Base-by-base conservation (phyloP, 2,797 vertebrate genomes). In the Enteromius fasciolatus region DNA sequence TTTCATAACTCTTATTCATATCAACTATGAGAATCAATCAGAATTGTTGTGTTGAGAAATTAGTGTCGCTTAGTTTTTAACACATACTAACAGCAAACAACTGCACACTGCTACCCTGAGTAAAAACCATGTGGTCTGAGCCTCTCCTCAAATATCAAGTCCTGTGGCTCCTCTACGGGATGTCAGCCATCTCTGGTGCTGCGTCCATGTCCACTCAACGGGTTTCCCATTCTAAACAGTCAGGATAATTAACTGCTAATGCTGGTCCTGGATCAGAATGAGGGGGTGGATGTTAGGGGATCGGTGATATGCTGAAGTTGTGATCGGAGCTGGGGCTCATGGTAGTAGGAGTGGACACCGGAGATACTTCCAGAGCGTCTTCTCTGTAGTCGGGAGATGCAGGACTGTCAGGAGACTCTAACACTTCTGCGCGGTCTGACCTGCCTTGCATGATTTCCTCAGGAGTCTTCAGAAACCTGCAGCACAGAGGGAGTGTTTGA, bases 391-490 rank as follows among this genome's bases (percentile, higher is more conserved):
- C 93, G 1, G 85, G 88, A 73, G 86, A 87, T 1, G 83, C 75
- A 0, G 87, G 87, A 69, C 91, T 89, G 8, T 93, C 93, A 3
- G 92, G 93, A 0, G 86, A 89, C 76, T 94, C 91, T 1, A 87
- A 80, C 12, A 88, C 88, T n/a, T 95, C 92, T 57, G 89, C 80
- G 8, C 84, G 87, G 73, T 90, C 95, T 5, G 82, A 57, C 80
- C 92, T 91, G 69, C 90, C 91, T 67, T 90, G 94, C 76, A 86
- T 84, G 76, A 91, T 91, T 87, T 95, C 94, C 33, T 91, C 91
- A 0, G 96, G 97, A 1, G 91, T 95, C 92, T 96, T 98, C 81
- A 98, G 89, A 92, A 97, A 98, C 83, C 97, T 97, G 87, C 1
- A 88, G 76, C 12, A 79, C 0, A n/a, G 57, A 57, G 82, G 25